Evolutionary conservation across 2,797 vertebrate species (phyloP).

Genomic region (Hapalemur alaotrensis): DNA sequence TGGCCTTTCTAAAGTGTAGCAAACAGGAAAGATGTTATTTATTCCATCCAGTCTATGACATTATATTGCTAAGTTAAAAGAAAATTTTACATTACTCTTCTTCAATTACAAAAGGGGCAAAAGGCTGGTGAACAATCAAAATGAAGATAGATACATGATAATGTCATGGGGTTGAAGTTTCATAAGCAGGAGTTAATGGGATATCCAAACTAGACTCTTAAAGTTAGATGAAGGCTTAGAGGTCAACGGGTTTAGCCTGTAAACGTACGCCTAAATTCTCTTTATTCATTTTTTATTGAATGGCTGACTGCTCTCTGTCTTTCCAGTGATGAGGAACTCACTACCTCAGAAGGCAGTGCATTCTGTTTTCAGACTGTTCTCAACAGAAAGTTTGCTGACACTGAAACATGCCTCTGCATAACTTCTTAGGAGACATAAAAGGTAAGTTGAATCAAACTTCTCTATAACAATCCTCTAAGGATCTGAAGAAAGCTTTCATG

Average conservation of each 20-base stretch:
- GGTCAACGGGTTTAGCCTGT: background rate
- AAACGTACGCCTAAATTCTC: background rate
- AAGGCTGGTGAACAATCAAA: slow-evolving; percentile 17
- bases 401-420: background rate
- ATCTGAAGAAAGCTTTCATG: background rate
- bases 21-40: slow-evolving; percentile 45
- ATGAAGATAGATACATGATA: background rate
- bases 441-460: background rate
- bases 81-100: slow-evolving; percentile 53
- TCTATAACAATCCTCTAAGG: background rate
- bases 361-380: background rate
- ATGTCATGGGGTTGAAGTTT: slow-evolving; percentile 12
- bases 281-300: background rate
- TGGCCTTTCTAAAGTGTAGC: slow-evolving; percentile 2
- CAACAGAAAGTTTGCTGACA: background rate
- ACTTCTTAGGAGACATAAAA: slow-evolving; percentile 20
- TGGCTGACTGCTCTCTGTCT: background rate
- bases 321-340: background rate
- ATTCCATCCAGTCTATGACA: background rate
- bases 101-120: slow-evolving; percentile 21
- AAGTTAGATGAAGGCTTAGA: background rate
- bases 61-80: background rate
- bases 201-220: background rate
- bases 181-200: background rate
- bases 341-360: background rate